Evolutionary conservation across 2,797 vertebrate species (phyloP).

Genomic region (Brotula barbata): DNA sequence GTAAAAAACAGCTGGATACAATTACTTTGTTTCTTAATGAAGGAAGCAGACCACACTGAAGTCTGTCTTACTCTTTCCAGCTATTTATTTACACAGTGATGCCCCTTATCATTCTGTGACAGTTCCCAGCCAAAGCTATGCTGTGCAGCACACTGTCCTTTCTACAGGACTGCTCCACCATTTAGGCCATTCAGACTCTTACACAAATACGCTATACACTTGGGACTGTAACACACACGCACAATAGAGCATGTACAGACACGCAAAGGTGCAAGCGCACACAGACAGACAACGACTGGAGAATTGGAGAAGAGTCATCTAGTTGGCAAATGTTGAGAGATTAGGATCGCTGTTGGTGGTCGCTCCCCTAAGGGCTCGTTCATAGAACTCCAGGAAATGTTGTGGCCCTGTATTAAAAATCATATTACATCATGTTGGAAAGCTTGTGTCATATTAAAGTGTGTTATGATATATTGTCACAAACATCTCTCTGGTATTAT

Average conservation of each 20-base stretch:
- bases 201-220: slow-evolving; percentile 45
- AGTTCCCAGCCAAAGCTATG: slow-evolving; percentile 51
- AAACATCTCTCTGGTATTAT: slow-evolving; percentile 47
- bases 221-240: slow-evolving; percentile 41
- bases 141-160: slow-evolving; percentile 23
- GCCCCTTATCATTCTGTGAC: slow-evolving; percentile 64
- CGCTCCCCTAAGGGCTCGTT: slow-evolving; percentile 40
- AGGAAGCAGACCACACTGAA: slow-evolving; percentile 75
- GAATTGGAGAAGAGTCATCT: slow-evolving; percentile 20
- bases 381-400: slow-evolving; percentile 32
- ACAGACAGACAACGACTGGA: slow-evolving; percentile 18
- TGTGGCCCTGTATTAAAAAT: slow-evolving; percentile 19
- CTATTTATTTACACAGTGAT: slow-evolving; percentile 76
- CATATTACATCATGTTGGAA: slow-evolving; percentile 42
- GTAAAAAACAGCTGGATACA: slow-evolving; percentile 65
- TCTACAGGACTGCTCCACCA: slow-evolving; percentile 29
- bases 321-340: slow-evolving; percentile 40
- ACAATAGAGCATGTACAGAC: slow-evolving; percentile 19
- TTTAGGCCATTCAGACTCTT: slow-evolving; percentile 42
- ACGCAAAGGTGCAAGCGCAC: slow-evolving; percentile 20
- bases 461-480: slow-evolving; percentile 46
- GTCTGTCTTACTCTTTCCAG: slow-evolving; percentile 56
- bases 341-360: slow-evolving; percentile 56
- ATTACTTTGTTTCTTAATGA: slow-evolving; percentile 64
- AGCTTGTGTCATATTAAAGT: slow-evolving; percentile 42